Evolutionary conservation across 2,797 vertebrate genomes (phyloP).

Genomic region (Parauchenoglanis ngamensis): DNA sequence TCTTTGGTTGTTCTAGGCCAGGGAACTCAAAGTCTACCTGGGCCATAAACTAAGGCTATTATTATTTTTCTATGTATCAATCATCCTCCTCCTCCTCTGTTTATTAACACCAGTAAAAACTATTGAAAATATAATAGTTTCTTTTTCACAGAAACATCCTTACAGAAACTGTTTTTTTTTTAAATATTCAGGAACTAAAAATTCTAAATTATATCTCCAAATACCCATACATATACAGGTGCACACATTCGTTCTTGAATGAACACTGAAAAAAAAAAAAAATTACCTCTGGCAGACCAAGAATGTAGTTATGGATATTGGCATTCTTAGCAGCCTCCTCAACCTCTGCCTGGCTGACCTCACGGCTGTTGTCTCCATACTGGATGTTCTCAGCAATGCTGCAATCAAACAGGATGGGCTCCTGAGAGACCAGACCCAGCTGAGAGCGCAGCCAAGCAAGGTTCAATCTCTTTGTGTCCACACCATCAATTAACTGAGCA

Average conservation of each 20-base stretch:
- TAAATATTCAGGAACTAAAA: not conserved
- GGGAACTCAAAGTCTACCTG: too few species aligned
- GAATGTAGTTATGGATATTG: conserved; percentile 76
- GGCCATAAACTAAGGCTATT: too few species aligned
- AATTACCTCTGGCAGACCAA: conserved; percentile 71
- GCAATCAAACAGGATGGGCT: conserved; percentile 76
- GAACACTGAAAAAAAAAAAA: too few species aligned
- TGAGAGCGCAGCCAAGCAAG: conserved; percentile 71
- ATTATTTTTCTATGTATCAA: too few species aligned
- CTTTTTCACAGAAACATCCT: too few species aligned
- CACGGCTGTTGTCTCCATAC: conserved; percentile 71
- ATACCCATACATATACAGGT: not conserved
- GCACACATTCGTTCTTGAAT: not conserved
- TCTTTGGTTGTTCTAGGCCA: not conserved
- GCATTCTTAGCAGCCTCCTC: conserved; percentile 73
- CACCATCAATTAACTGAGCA: conserved; percentile 71
- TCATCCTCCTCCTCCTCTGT: too few species aligned
- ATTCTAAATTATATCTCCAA: not conserved
- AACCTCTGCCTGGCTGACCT: conserved; percentile 69
- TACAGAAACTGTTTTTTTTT: not conserved
- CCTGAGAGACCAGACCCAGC: conserved; percentile 77
- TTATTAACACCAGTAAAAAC: too few species aligned
- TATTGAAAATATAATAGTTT: too few species aligned
- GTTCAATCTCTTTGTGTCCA: conserved; percentile 68
- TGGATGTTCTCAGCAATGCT: conserved; percentile 77